phyloP scores from a whole-genome alignment of 2,888 invertebrate genomes.

The Agriotes lineatus region DNA sequence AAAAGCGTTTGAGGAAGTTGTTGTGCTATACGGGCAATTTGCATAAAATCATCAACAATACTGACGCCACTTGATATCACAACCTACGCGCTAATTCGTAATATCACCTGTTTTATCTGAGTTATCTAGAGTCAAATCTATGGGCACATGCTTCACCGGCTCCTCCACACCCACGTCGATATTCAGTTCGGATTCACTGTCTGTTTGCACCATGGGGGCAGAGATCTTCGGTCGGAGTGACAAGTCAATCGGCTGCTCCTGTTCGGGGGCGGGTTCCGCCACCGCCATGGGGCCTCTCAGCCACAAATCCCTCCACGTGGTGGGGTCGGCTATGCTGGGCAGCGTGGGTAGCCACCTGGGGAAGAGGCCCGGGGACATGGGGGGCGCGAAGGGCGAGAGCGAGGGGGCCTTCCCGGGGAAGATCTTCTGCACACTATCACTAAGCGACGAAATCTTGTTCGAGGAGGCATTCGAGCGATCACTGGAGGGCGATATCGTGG shows the following conservation, averaged over 20 bases:
- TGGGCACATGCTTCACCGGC: slow-evolving; percentile 72
- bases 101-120: slow-evolving; percentile 51
- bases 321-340: slow-evolving; percentile 60
- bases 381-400: slow-evolving; percentile 70
- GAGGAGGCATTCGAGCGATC: slow-evolving; percentile 55
- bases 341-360: slow-evolving; percentile 55
- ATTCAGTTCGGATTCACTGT: slow-evolving; percentile 71
- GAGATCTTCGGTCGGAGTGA: slow-evolving; percentile 67
- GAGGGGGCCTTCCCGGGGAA: slow-evolving; percentile 62
- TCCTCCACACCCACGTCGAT: slow-evolving; percentile 64
- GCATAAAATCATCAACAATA: slow-evolving; percentile 30
- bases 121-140: slow-evolving; percentile 74
- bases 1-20: slow-evolving; percentile 2
- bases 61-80: slow-evolving; percentile 42
- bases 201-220: slow-evolving; percentile 64
- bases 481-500: slow-evolving; percentile 72
- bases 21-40: slow-evolving; percentile 18
- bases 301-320: slow-evolving; percentile 70
- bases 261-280: slow-evolving; percentile 71
- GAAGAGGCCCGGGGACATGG: slow-evolving; percentile 67
- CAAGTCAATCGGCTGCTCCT: slow-evolving; percentile 78
- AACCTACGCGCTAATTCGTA: slow-evolving; percentile 38
- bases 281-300: slow-evolving; percentile 69
- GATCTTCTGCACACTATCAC: slow-evolving; percentile 60
- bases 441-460: slow-evolving; percentile 60